These are phyloP conservation scores for Leuciscus waleckii DNA, from an alignment of 2,797 vertebrate species.

Conservation along the genomic window DNA sequence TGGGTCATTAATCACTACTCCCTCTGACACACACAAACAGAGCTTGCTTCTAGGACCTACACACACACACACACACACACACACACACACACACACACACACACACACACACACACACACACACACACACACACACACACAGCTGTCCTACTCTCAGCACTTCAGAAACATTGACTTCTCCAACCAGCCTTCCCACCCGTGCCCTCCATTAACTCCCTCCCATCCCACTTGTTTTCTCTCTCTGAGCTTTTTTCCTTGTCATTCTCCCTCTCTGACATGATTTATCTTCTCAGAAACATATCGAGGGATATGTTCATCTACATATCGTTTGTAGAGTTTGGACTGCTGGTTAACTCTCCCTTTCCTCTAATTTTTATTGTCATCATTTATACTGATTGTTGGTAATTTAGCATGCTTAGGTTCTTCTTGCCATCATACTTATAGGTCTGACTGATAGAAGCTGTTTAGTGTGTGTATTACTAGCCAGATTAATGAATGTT, in stretches of 20 bases:
- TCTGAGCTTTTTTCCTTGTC: not conserved
- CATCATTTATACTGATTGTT: slow-evolving; percentile 35
- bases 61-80: slow-evolving; percentile 57
- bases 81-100: slow-evolving; percentile 61
- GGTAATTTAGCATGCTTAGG: slow-evolving; percentile 40
- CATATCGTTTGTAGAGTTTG: slow-evolving; percentile 17
- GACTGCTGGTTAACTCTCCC: not conserved
- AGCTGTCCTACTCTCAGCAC: slow-evolving; percentile 21
- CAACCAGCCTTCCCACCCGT: slow-evolving; percentile 59
- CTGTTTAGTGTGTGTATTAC: slow-evolving; percentile 31
- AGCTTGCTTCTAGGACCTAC: slow-evolving; percentile 26
- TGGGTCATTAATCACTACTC: slow-evolving; percentile 77
- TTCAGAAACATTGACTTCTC: slow-evolving; percentile 40
- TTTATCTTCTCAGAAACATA: slow-evolving; percentile 13
- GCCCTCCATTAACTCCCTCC: slow-evolving; percentile 53
- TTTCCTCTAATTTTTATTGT: slow-evolving; percentile 16
- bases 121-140: slow-evolving; percentile 29
- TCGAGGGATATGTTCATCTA: not conserved
- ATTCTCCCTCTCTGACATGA: not conserved
- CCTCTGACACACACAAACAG: slow-evolving; percentile 67
- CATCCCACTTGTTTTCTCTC: slow-evolving; percentile 23
- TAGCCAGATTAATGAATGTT: slow-evolving; percentile 21
- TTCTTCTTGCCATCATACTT: slow-evolving; percentile 13
- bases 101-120: slow-evolving; percentile 45
- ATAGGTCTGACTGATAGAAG: slow-evolving; percentile 32